phyloP scores from a whole-genome alignment of 1,140 invertebrate species.

The Orius insidiosus region DNA sequence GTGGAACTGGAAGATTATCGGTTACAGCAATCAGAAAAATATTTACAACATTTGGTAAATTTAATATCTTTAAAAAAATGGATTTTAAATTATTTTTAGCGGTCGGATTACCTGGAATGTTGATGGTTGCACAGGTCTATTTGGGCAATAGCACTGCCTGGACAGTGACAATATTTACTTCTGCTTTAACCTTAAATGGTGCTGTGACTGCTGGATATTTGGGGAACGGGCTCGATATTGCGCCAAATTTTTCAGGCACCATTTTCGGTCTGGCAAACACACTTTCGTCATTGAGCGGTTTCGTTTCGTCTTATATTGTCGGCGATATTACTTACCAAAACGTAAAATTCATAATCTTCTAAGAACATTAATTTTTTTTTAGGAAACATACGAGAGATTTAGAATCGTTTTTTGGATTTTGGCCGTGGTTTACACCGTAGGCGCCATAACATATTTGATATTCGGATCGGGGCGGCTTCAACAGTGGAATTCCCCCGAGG shows the following conservation, averaged over 20 bases:
- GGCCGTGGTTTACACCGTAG: slow-evolving; percentile 48
- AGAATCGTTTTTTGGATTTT: slow-evolving; percentile 70
- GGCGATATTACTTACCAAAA: slow-evolving; percentile 58
- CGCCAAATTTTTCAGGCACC: slow-evolving; percentile 51
- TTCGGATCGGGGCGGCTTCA: slow-evolving; percentile 55
- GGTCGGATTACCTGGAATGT: slow-evolving; percentile 48
- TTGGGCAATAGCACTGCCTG: slow-evolving; percentile 39
- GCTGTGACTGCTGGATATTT: slow-evolving; percentile 54
- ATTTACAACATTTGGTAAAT: slow-evolving; percentile 45
- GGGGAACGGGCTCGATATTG: slow-evolving; percentile 57
- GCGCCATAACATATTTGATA: slow-evolving; percentile 45
- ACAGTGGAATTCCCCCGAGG: slow-evolving; percentile 35
- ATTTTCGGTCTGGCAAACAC: slow-evolving; percentile 85
- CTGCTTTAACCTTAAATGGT: slow-evolving; percentile 46
- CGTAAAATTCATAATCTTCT: slow-evolving; percentile 28
- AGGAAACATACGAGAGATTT: slow-evolving; percentile 65
- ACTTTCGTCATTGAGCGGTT: slow-evolving; percentile 72
- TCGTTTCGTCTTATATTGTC: slow-evolving; percentile 68
- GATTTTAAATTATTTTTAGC: slow-evolving; percentile 24
- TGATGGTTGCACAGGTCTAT: slow-evolving; percentile 45
- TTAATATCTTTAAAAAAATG: slow-evolving; percentile 21
- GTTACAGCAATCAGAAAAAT: slow-evolving; percentile 45
- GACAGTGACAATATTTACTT: slow-evolving; percentile 38
- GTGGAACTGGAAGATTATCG: slow-evolving; percentile 37
- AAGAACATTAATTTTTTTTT: slow-evolving; percentile 19